Conservation (phyloP, 2,797 vertebrate genomes). For the Gymnocypris eckloni region DNA sequence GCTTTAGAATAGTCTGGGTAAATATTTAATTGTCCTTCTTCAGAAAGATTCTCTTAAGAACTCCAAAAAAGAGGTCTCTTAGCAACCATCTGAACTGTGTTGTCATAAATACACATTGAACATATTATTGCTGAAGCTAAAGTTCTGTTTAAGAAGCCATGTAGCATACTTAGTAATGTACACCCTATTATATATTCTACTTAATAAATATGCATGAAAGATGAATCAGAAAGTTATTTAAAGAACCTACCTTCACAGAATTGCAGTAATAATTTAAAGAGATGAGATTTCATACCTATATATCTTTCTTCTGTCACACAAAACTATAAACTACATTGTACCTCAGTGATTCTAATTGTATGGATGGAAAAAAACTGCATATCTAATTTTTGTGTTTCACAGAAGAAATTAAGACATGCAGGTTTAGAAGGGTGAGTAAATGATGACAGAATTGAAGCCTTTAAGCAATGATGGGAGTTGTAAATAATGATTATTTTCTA, state of each 20-base stretch:
- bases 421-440: not conserved
- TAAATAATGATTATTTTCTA: not conserved
- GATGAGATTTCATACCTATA: not conserved
- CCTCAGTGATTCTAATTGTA: not conserved
- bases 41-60: not conserved
- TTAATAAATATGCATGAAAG: not conserved
- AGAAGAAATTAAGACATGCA: not conserved
- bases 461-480: not conserved
- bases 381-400: not conserved
- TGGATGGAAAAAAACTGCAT: not conserved
- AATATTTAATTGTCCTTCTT: constrained; percentile 26
- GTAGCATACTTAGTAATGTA: not conserved
- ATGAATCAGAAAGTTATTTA: not conserved
- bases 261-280: not conserved
- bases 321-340: too few relatives aligned
- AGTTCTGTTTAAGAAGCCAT: not conserved
- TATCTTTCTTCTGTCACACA: not conserved
- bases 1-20: constrained; percentile 34
- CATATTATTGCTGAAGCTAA: not conserved
- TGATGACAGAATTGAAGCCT: not conserved
- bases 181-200: not conserved
- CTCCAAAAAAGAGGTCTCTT: not conserved
- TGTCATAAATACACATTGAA: too few relatives aligned
- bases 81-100: not conserved
- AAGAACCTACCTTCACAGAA: not conserved